Percentiles rank a stretch among this genome's conserved stretches.
phyloP scores from a whole-genome alignment of 37 sponge, comb jelly and placozoan species.

The Cladorhizidae sp. region DNA sequence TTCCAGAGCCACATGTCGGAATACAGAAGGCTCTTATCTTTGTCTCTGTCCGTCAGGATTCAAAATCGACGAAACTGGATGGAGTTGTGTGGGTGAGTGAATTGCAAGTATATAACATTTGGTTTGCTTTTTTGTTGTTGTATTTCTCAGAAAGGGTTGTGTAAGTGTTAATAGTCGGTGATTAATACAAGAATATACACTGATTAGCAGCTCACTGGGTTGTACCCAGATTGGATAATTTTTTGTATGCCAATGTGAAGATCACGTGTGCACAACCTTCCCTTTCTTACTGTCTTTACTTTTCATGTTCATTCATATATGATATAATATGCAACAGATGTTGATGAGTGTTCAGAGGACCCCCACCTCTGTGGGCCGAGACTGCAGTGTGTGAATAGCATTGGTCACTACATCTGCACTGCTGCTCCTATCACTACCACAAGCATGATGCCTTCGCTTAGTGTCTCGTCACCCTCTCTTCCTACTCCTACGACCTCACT shows the following conservation, averaged over 20 bases:
- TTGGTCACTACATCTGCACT: slow-evolving; percentile 16
- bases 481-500: not conserved
- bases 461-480: not conserved
- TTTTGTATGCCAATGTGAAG: too few relatives aligned
- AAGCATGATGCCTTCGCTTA: not conserved
- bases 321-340: not conserved
- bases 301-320: too few relatives aligned
- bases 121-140: not conserved
- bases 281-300: too few relatives aligned
- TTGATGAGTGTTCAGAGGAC: slow-evolving; percentile 24
- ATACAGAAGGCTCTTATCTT: slow-evolving; percentile 31
- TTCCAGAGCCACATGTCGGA: slow-evolving; percentile 27
- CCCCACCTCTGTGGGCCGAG: not conserved
- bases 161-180: too few relatives aligned
- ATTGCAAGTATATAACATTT: not conserved
- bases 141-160: too few relatives aligned
- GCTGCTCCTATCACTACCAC: not conserved
- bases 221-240: too few relatives aligned
- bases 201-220: too few relatives aligned
- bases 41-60: slow-evolving; percentile 45
- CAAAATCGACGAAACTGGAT: slow-evolving; percentile 12
- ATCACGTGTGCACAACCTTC: too few relatives aligned
- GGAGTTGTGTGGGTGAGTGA: slow-evolving; percentile 43
- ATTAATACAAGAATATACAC: too few relatives aligned
- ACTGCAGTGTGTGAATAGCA: slow-evolving; percentile 4